Evolutionary conservation across 2,113 vertebrate genomes (phyloP).

Genomic region (Psephotus haematonotus): DNA sequence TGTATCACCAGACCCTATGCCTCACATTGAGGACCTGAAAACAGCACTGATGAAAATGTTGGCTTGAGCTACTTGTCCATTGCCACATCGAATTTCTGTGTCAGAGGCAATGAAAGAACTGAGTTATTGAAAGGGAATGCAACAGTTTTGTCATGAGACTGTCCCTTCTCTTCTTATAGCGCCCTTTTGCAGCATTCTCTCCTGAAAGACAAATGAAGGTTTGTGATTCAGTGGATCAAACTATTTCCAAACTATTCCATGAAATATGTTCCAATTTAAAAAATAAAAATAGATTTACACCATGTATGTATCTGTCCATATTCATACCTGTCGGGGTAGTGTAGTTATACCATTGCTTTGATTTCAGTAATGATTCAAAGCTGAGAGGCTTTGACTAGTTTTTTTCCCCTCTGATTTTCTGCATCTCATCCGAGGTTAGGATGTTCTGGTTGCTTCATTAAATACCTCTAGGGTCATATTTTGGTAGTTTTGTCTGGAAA

Average conservation of each 20-base stretch:
- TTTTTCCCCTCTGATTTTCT: slow-evolving; percentile 6
- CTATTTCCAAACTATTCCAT: neutral
- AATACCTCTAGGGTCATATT: slow-evolving; percentile 58
- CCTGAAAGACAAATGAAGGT: neutral
- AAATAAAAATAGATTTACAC: neutral
- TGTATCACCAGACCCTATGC: neutral
- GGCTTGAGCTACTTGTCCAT: neutral
- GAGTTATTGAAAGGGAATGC: neutral
- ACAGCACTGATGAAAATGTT: neutral
- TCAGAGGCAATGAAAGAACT: neutral
- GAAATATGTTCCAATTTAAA: neutral
- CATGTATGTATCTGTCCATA: neutral
- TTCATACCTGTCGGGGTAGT: neutral
- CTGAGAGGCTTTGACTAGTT: neutral
- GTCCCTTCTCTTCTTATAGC: neutral
- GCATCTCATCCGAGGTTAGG: neutral
- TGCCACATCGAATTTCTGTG: neutral
- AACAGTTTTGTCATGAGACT: neutral
- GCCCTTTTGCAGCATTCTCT: neutral
- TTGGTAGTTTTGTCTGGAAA: slow-evolving; percentile 63
- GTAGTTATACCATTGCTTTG: neutral
- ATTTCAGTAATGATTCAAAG: neutral
- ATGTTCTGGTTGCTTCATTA: slow-evolving; percentile 30
- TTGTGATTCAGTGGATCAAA: neutral
- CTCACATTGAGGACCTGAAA: neutral